Conservation (phyloP, 2,797 vertebrate genomes). For the Carcharodon carcharias region DNA sequence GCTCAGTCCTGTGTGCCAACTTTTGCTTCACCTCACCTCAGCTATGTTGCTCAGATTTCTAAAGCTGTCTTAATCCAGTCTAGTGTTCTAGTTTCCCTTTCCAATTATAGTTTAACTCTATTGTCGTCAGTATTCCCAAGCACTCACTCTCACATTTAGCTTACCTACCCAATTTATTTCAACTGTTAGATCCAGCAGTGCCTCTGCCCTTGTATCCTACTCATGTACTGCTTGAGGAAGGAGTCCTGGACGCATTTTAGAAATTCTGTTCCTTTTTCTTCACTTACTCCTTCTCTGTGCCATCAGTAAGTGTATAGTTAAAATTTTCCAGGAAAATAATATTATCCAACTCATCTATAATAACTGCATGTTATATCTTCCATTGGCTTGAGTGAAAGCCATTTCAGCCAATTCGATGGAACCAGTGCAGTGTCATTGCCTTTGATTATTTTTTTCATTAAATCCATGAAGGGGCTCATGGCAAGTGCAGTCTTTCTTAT, state of each 20-base stretch:
- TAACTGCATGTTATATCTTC: not conserved
- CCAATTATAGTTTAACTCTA: not conserved
- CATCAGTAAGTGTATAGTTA: not conserved
- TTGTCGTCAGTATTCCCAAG: not conserved
- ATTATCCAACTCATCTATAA: not conserved
- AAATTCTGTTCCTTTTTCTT: not conserved
- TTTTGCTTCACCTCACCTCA: not conserved
- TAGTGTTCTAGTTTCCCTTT: not conserved
- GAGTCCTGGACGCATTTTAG: not conserved
- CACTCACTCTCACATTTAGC: not conserved
- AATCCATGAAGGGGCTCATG: not conserved
- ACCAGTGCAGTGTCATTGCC: not conserved
- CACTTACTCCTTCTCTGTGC: not conserved
- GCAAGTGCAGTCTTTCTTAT: not conserved
- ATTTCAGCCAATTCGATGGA: not conserved
- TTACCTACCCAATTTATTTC: not conserved
- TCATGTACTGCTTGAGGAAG: not conserved
- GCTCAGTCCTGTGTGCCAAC: not conserved
- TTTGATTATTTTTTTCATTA: not conserved
- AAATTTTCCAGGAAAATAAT: not conserved
- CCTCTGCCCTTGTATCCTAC: not conserved
- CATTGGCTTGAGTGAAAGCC: not conserved
- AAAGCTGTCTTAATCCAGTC: not conserved
- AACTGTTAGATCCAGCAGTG: not conserved
- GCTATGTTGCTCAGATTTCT: not conserved